These are phyloP conservation scores for Fragum whitleyi DNA, from an alignment of 2,888 invertebrate species.

Conservation along the genomic window DNA sequence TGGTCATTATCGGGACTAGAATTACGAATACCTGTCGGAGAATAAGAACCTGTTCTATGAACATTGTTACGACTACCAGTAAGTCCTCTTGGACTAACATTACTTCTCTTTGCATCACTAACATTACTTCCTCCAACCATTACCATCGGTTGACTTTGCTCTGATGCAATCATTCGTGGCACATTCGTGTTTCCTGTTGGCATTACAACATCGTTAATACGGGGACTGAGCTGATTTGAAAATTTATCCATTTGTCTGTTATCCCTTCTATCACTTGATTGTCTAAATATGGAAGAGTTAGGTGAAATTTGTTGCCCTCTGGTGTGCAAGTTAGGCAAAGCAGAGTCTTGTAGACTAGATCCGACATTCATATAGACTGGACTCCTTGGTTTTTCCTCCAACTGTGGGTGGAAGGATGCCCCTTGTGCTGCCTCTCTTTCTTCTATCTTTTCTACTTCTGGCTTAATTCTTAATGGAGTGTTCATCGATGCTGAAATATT, in stretches of 20 bases:
- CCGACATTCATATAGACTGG: background rate
- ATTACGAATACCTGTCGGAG: constrained; percentile 21
- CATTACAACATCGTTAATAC: constrained; percentile 25
- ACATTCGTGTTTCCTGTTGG: constrained; percentile 46
- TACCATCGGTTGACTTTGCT: constrained; percentile 13
- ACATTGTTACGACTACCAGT: background rate
- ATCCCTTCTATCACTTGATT: constrained; percentile 32
- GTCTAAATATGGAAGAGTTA: constrained; percentile 1
- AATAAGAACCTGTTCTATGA: constrained; percentile 3
- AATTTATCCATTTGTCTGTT: background rate
- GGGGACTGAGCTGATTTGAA: background rate
- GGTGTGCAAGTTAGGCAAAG: background rate
- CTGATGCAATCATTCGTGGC: constrained; percentile 50
- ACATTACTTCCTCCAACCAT: background rate
- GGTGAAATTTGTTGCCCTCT: background rate
- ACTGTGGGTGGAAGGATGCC: background rate
- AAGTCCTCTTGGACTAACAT: background rate
- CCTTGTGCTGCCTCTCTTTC: constrained; percentile 25
- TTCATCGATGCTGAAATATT: constrained; percentile 4
- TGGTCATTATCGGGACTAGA: constrained; percentile 20
- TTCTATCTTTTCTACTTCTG: background rate
- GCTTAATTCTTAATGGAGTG: background rate
- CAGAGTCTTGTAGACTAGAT: background rate
- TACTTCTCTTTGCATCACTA: background rate
- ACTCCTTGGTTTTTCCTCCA: constrained; percentile 17